Conservation (phyloP, 2,888 invertebrate genomes). For the Mesoligia furuncula region DNA sequence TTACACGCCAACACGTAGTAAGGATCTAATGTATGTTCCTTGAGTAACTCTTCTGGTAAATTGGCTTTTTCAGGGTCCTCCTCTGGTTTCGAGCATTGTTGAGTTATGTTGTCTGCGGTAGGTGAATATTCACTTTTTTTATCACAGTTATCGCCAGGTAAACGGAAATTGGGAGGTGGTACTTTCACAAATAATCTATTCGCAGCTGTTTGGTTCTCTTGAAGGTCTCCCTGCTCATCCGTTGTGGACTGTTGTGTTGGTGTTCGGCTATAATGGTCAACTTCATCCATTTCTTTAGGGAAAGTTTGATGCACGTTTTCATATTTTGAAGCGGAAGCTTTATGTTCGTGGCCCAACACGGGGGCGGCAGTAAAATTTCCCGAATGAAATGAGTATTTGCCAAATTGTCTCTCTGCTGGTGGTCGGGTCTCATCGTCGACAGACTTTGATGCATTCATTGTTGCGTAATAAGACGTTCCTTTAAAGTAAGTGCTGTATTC, state of each 20-base stretch:
- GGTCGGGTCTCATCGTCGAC: background rate
- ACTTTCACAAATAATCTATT: background rate
- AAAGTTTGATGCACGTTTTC: background rate
- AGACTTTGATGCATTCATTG: background rate
- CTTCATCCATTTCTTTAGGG: background rate
- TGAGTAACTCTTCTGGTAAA: constrained; percentile 18
- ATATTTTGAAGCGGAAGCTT: background rate
- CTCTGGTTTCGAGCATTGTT: background rate
- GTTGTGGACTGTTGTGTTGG: background rate
- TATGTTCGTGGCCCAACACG: background rate
- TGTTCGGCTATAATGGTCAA: background rate
- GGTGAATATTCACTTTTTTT: background rate
- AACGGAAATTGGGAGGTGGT: background rate
- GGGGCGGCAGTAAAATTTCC: background rate
- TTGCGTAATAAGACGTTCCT: background rate
- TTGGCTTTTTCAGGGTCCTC: background rate
- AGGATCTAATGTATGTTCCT: constrained; percentile 41
- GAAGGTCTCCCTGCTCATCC: background rate
- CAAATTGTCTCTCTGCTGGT: background rate
- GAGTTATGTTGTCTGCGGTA: background rate
- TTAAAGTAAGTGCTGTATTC: background rate
- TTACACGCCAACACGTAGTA: constrained; percentile 54
- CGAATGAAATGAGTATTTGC: background rate
- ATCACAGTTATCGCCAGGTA: background rate
- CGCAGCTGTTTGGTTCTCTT: background rate